phyloP scores from a whole-genome alignment of 2,113 vertebrate species.

The Ondatra zibethicus region DNA sequence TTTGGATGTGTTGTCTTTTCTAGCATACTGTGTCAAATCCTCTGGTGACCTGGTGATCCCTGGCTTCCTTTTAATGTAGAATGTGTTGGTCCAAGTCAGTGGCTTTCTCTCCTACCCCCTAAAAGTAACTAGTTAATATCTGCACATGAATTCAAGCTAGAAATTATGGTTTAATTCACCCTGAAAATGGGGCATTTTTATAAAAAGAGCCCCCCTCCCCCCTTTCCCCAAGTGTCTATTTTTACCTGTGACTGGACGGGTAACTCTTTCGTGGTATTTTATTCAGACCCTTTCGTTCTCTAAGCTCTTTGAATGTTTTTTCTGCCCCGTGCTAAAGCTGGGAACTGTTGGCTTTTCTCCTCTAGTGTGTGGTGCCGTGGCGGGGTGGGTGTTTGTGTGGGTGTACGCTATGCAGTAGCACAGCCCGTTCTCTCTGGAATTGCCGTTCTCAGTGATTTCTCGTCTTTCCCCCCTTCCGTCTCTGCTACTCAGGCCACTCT shows the following conservation, averaged over 20 bases:
- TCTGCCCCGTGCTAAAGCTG: background rate
- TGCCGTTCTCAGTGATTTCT: conserved; percentile 76
- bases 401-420: background rate
- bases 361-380: background rate
- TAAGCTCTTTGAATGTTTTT: background rate
- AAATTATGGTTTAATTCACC: conserved; percentile 56
- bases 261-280: conserved; percentile 54
- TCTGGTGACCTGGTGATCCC: background rate
- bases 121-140: background rate
- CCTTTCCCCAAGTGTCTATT: conserved; percentile 22
- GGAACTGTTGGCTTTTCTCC: background rate
- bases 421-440: conserved; percentile 57
- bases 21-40: background rate
- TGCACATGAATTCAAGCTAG: conserved; percentile 57
- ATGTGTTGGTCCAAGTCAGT: conserved; percentile 39
- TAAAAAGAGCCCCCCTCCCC: too few relatives aligned
- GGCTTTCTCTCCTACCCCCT: background rate
- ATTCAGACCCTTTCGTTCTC: background rate
- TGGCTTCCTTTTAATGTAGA: background rate
- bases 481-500: conserved; percentile 86
- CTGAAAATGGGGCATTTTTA: background rate
- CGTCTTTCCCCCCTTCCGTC: conserved; percentile 77
- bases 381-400: background rate
- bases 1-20: conserved; percentile 58
- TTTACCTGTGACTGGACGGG: background rate